Conservation (phyloP, 2,113 vertebrate genomes). For the Ophthalmolycus amberensis region DNA sequence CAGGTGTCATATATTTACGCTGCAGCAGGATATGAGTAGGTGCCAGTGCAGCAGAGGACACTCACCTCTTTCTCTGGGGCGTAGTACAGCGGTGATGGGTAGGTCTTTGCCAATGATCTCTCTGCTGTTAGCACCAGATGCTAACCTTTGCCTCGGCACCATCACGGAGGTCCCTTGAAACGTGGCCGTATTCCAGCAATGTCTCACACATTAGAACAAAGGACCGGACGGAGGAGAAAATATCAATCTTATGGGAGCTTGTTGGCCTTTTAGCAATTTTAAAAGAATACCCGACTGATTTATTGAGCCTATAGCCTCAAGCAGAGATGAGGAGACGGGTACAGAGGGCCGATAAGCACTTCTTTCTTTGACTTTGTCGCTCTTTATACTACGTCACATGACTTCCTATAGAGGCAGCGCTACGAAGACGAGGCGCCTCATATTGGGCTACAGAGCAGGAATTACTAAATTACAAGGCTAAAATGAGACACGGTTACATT, state of each 20-base stretch:
- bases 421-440: too few relatives aligned
- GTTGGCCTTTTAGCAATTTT: neutral
- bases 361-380: too few relatives aligned
- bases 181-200: neutral
- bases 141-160: neutral
- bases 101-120: neutral
- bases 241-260: neutral
- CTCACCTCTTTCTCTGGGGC: slow-evolving; percentile 15
- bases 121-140: neutral
- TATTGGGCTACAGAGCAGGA: neutral
- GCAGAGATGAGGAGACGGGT: too few relatives aligned
- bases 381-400: too few relatives aligned
- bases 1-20: slow-evolving; percentile 20
- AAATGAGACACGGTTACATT: neutral
- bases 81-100: slow-evolving; percentile 11
- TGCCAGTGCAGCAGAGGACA: slow-evolving; percentile 17
- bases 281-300: too few relatives aligned
- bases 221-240: neutral
- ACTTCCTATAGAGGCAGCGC: too few relatives aligned
- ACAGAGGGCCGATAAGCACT: too few relatives aligned
- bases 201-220: neutral
- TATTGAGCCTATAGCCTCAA: too few relatives aligned
- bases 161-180: neutral
- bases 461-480: neutral
- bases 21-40: slow-evolving; percentile 10